Evolutionary conservation across 2,113 vertebrate genomes (phyloP), one percentile per base, ranked within the genome.

Genomic region (Ochotona curzoniae): DNA sequence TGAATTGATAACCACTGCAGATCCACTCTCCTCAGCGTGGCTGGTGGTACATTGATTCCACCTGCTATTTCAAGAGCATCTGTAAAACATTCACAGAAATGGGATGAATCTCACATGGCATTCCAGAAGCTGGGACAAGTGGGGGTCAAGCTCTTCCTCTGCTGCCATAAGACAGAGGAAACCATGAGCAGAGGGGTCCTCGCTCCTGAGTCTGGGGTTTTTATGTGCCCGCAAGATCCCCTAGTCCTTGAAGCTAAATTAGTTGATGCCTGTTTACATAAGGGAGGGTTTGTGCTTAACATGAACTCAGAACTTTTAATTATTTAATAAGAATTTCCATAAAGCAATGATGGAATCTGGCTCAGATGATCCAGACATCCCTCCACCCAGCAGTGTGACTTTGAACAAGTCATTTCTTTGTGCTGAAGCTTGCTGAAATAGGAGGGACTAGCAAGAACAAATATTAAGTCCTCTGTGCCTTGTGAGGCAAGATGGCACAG

Each of bases 41-140:
- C 96, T 85, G 91, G 93, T 95, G 92, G 96, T 35, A 13, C 94
- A 87, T 97, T 98, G 98, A 94, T 98, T 93, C 95, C 93, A 96
- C 84, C 90, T 95, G 90, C 93, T 98, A 83, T 96, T 98, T 96
- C 81, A 96, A 87, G 87, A 96, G 89, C 78, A 94, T 95, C 93
- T 97, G 94, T 94, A 94, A 96, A 90, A 93, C 80, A 93, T 82
- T 94, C 94, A 93, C 89, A 76, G 87, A 93, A 95, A 96, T 88
- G 87, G 82, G 87, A 83, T 75, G 94, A 95, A 96, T 0, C 0
- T 93, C 75, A 69, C 89, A 61, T 86, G 91, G 90, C 67, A 92
- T 95, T 90, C 89, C 28, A 71, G 63, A 78, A 97, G 80, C n/a
- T 63, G 94, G 94, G 88, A 47, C 93, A 97, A 95, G 93, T 15